Base-by-base conservation (phyloP, 2,797 vertebrate species). In the Alosa sapidissima region DNA sequence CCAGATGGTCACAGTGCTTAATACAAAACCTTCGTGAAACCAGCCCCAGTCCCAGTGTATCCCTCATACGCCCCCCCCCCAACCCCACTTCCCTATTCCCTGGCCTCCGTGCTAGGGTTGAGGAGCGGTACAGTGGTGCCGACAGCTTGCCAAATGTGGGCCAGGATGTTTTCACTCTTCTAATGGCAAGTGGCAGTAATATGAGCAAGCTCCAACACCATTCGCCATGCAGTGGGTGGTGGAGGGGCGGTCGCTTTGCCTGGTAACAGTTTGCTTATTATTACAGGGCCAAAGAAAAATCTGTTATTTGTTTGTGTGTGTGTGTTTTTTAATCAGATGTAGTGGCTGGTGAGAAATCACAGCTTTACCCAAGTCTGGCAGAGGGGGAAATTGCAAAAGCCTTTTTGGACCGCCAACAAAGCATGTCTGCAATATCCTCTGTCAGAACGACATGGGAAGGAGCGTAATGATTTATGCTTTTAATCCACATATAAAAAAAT, bases 281-380 rank as follows among this genome's bases (percentile, higher is more conserved):
- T 72, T 36, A 41, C 10, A 36, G 11, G 33, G 28, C 65, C 33
- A 36, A 72, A 36, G 65, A 72, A 28, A 72, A 62, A 62, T 62
- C 58, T 62, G n/a, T 62, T 24, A 62, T 62, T 62, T 62, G 58
- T 62, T 24, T 62, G n/a, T 72, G 65, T 16, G 24, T 62, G 60
- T 65, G 62, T 28, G 24, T 65, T 72, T 14, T 62, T 72, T 72
- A 72, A 72, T 72, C 33, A 72, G 11, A 72, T 36, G 24, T 72
- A 36, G 65, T 72, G 28, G 28, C 65, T 36, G 33, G 65, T 36
- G 65, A 72, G 65, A 68, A 68, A 68, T 68, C 62, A 68, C 62
- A 68, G 62, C 24, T 68, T 68, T 33, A 36, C 24, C 28, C 62
- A 68, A 68, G 10, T 68, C 62, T 72, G 65, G 28, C 65, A 72